Evolutionary conservation across 2,113 vertebrate species (phyloP).

Genomic region (Promerops cafer): DNA sequence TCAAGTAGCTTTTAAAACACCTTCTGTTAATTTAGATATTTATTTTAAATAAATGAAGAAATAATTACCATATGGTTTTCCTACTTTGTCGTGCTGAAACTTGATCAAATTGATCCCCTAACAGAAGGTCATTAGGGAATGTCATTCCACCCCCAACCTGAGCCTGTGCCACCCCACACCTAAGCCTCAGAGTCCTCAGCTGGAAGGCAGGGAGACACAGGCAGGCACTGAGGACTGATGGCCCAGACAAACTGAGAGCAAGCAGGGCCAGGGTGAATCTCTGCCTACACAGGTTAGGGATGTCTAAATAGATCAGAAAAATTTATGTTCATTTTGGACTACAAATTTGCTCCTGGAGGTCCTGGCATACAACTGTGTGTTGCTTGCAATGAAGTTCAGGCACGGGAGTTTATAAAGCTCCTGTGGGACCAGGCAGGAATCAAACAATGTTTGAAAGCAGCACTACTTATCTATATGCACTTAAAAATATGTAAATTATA

Average conservation of each 20-base stretch:
- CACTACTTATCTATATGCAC: fast-evolving
- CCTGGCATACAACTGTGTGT: background rate
- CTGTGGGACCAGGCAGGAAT: background rate
- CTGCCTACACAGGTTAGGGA: background rate
- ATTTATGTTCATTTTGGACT: background rate
- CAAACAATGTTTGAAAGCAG: background rate
- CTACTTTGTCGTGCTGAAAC: background rate
- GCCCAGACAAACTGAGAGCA: background rate
- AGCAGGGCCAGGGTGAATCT: background rate
- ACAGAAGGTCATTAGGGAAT: background rate
- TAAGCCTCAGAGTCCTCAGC: background rate
- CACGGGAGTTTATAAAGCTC: background rate
- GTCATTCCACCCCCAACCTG: background rate
- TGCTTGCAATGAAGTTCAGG: background rate
- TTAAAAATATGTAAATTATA: background rate
- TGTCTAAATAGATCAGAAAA: background rate
- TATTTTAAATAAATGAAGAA: background rate
- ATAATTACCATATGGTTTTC: background rate
- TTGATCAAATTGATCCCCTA: background rate
- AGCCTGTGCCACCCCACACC: background rate
- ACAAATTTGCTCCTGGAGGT: background rate
- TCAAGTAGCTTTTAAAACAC: background rate
- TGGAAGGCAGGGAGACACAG: background rate
- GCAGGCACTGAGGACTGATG: too few relatives aligned
- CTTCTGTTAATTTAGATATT: background rate